Percentiles rank a stretch among this genome's conserved stretches.
phyloP scores from a whole-genome alignment of 2,113 vertebrate species.

The Pitta sordida region DNA sequence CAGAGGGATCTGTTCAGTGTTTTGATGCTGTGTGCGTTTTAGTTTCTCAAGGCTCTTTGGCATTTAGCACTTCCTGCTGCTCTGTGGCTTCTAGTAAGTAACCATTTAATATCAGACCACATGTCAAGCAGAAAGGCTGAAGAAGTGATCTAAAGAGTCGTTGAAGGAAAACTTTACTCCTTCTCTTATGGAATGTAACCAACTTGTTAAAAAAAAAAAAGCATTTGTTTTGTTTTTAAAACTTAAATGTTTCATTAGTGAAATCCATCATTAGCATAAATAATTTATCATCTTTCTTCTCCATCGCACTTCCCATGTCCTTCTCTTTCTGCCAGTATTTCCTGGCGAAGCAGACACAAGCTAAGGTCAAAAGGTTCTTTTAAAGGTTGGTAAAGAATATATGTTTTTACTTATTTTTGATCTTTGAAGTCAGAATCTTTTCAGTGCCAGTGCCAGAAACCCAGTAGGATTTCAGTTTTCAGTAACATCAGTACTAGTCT shows the following conservation, averaged over 20 bases:
- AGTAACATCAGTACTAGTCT: neutral
- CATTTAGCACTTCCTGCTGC: constrained; percentile 49
- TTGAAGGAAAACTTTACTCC: neutral
- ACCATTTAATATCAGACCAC: neutral
- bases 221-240: neutral
- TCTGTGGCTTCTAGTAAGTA: constrained; percentile 19
- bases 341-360: neutral
- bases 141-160: neutral
- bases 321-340: neutral
- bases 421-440: neutral
- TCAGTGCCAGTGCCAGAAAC: neutral
- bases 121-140: neutral
- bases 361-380: neutral
- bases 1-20: neutral
- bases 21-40: neutral
- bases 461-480: neutral
- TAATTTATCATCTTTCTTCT: neutral
- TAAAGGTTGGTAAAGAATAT: neutral
- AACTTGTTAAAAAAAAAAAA: neutral
- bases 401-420: neutral
- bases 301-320: rapidly evolving
- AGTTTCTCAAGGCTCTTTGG: constrained; percentile 23
- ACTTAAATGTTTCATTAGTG: neutral
- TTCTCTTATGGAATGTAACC: neutral
- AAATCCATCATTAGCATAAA: neutral